Evolutionary conservation across 2,888 invertebrate genomes (phyloP), one percentile per base, ranked within the genome.

Genomic region (Rhogogaster chlorosoma): DNA sequence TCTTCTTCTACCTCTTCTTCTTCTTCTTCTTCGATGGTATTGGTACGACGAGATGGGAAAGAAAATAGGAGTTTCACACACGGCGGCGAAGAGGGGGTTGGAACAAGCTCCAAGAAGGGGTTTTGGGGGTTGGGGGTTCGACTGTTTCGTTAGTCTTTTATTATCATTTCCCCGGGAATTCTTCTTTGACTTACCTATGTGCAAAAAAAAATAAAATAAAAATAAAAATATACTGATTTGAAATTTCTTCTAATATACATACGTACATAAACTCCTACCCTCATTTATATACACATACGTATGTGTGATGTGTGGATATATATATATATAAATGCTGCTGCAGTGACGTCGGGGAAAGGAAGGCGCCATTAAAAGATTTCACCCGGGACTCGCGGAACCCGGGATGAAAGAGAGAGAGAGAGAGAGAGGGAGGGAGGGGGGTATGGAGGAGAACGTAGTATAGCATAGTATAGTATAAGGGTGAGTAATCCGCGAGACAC

Each of bases 301-400:
- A 18, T 49, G 18, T 26, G 9, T 75, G 15, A 29, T 26, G 9
- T 75, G 15, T 75, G n/a, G n/a, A 18, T 26, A 15, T 1, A 15
- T 49, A 29, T 18, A 6, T 77, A 18, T 77, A 61, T 53, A 38
- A 22, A 80, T 22, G 22, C 38, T 53, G 53, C 53, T n/a, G 22
- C 22, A 61, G 36, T 36, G 38, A 38, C 22, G 22, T 15, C 84
- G 83, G 83, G 38, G 61, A 80, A 80, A 22, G 10, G 91, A 92
- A 92, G 92, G 92, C 90, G 92, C 92, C 92, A 92, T 92, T 92
- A 92, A 92, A 92, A 92, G 92, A 92, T 92, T 92, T 91, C 91
- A 89, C 90, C 90, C 90, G 89, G 88, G 86, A 87, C 87, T 87
- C 88, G 89, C 89, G 90, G 90, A 49, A 18, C 45, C 45, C 10